phyloP scores from a whole-genome alignment of 2,113 vertebrate genomes.

The Polypterus bichir region DNA sequence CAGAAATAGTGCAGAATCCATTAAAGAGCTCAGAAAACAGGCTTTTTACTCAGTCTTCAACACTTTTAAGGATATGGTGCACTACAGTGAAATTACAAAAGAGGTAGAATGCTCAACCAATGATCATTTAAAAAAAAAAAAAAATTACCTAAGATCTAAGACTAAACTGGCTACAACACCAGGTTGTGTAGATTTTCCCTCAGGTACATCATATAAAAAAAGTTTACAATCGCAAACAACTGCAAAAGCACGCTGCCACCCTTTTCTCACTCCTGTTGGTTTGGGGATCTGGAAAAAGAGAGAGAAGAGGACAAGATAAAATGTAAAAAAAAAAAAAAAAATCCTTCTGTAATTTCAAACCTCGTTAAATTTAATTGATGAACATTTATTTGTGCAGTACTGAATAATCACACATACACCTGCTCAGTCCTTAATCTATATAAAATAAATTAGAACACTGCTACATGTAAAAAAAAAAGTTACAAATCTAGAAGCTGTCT shows the following conservation, averaged over 20 bases:
- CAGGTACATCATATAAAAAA: constrained; percentile 83
- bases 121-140: not conserved
- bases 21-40: too few relatives aligned
- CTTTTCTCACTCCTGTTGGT: constrained; percentile 91
- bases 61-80: not conserved
- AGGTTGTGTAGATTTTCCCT: constrained; percentile 87
- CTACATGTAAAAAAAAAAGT: too few relatives aligned
- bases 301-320: not conserved
- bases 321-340: too few relatives aligned
- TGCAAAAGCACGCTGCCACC: constrained; percentile 88
- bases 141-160: constrained; percentile 80
- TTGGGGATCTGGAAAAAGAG: constrained; percentile 70
- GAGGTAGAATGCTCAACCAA: not conserved
- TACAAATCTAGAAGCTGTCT: too few relatives aligned
- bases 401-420: too few relatives aligned
- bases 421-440: too few relatives aligned
- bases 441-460: too few relatives aligned
- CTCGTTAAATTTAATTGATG: too few relatives aligned
- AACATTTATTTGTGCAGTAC: too few relatives aligned
- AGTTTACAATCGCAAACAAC: constrained; percentile 93
- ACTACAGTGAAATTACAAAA: not conserved
- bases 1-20: too few relatives aligned
- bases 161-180: constrained; percentile 78
- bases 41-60: not conserved
- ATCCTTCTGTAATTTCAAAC: too few relatives aligned